A percentile compares a stretch with the other conserved stretches of the same genome.
Conservation (phyloP, 1,140 invertebrate species). For the Ceratina japonica region DNA sequence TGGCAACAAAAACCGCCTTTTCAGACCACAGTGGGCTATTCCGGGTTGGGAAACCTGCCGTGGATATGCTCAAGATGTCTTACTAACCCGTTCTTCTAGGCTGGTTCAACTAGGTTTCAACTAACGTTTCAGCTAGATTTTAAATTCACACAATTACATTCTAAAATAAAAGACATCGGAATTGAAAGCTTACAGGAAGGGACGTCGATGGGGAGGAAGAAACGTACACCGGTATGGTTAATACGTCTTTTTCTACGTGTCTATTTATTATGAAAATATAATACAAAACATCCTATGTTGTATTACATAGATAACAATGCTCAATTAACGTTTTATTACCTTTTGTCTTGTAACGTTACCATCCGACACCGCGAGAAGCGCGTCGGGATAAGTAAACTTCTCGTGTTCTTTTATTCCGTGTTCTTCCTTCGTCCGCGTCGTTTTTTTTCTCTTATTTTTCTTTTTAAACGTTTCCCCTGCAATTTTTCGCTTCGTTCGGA, state of each 20-base stretch:
- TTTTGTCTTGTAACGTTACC: constrained; percentile 76
- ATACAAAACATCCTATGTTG: constrained; percentile 85
- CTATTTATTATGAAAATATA: constrained; percentile 86
- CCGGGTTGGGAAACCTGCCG: too few relatives aligned
- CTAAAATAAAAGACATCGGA: too few relatives aligned
- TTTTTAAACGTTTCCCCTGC: constrained; percentile 23
- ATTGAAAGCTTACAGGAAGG: not conserved
- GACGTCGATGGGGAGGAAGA: constrained; percentile 30
- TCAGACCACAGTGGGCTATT: too few relatives aligned
- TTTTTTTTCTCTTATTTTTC: constrained; percentile 28
- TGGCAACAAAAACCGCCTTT: too few relatives aligned
- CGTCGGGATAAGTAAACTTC: constrained; percentile 71
- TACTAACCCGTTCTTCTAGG: too few relatives aligned
- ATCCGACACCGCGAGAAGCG: constrained; percentile 75
- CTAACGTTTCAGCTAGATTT: too few relatives aligned
- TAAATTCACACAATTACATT: too few relatives aligned
- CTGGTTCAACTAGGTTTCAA: too few relatives aligned
- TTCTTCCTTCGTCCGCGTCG: constrained; percentile 43
- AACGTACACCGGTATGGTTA: constrained; percentile 68
- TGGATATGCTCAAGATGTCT: too few relatives aligned
- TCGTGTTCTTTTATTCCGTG: constrained; percentile 63
- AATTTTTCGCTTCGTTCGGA: constrained; percentile 57
- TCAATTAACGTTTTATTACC: constrained; percentile 76
- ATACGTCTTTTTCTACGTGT: constrained; percentile 81
- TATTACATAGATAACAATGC: constrained; percentile 82